Evolutionary conservation across 2,888 invertebrate genomes (phyloP), one percentile per base, ranked within the genome.

Genomic region (Elgonia sp.): DNA sequence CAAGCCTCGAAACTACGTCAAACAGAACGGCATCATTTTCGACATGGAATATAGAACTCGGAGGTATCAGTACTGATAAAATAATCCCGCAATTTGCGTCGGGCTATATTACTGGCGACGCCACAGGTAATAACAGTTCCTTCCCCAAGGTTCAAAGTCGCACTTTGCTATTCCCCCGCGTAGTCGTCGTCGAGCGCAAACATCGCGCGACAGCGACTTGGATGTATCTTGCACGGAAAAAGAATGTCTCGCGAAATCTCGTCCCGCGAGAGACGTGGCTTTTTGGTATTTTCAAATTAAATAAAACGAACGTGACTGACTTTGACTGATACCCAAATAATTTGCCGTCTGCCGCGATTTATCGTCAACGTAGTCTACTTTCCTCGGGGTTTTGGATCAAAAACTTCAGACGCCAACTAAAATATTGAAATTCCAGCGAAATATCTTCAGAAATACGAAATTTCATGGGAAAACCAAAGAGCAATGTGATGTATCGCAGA

Each of bases 121-220:
- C 82, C 84, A 77, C 84, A 65, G 76, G 84, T 87, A 87, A 87
- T 84, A 84, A 87, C 79, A 85, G 84, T 84, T 57, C 53, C 77
- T 79, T 72, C 84, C 84, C 73, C 63, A 40, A 63, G 77, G 53
- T 70, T 79, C 77, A 67, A 55, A 79, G 57, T 67, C 77, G 67
- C 67, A 67, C 63, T 46, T 63, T 42, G 16, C 79, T 53, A 10
- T 39, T 55, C 55, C 40, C 21, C 16, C 81, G 20, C 53, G 37
- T 21, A 62, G 40, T 16, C 29, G 8, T 50, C 69, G 65, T 40
- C 65, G 40, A 67, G 80, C 40, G 80, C 85, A 85, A 85, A 85
- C 85, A 67, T 85, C 62, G 70, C 86, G 81, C 81, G 81, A 81
- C 86, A 81, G 81, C 60, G 20, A 42, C 46, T 37, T 29, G 46